Evolutionary conservation across 92 coral and sea anemone genomes (phyloP).

Genomic region (Meandrina meandrites): DNA sequence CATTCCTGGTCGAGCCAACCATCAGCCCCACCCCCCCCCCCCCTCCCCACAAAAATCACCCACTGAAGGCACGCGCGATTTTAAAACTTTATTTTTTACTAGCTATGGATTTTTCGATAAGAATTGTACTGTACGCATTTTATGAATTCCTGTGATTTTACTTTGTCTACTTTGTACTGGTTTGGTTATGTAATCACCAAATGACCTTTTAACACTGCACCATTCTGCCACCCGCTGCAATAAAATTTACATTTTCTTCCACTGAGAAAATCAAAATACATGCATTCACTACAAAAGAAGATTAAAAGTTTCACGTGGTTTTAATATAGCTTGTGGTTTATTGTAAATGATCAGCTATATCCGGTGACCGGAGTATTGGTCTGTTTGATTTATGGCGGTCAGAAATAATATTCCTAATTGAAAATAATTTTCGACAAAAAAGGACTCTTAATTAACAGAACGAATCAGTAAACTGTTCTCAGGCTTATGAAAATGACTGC

Average conservation of each 20-base stretch:
- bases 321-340: slow-evolving; percentile 11
- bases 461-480: too few species aligned
- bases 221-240: background rate
- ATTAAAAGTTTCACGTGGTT: background rate
- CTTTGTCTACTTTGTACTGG: too few species aligned
- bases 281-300: background rate
- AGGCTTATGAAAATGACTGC: background rate
- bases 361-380: slow-evolving; percentile 6
- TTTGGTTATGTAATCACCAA: background rate
- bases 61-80: too few species aligned
- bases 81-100: too few species aligned
- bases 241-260: background rate
- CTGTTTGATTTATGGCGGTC: slow-evolving; percentile 25
- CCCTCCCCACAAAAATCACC: too few species aligned
- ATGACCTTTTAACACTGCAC: background rate
- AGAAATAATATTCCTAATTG: background rate
- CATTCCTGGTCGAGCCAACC: too few species aligned
- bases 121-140: background rate
- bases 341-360: background rate
- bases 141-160: background rate
- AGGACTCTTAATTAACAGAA: background rate
- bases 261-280: background rate
- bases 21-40: too few species aligned
- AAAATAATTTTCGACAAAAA: background rate
- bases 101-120: background rate